A percentile compares a stretch with the other conserved stretches of the same genome.
Conservation (phyloP, 1,140 invertebrate genomes). For the Archivesica marissinica region DNA sequence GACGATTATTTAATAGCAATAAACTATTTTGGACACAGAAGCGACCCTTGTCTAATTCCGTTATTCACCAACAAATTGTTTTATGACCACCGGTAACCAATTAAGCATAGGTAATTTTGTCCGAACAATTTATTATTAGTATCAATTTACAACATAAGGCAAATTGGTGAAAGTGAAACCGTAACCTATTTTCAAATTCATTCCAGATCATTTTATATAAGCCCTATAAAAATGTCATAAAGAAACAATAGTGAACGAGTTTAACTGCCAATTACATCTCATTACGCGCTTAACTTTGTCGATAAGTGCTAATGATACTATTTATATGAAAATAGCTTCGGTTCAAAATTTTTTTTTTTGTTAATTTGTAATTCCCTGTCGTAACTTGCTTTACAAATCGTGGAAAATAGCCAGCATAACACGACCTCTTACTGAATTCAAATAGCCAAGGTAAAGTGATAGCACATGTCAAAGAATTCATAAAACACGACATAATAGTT, state of each 20-base stretch:
- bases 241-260: constrained; percentile 34
- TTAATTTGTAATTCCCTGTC: constrained; percentile 18
- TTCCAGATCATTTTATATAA: constrained; percentile 53
- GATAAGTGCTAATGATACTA: constrained; percentile 42
- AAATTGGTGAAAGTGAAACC: constrained; percentile 60
- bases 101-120: constrained; percentile 55
- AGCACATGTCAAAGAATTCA: too few species aligned
- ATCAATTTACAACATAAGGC: constrained; percentile 55
- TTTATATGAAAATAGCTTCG: constrained; percentile 38
- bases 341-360: constrained; percentile 33
- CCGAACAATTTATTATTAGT: constrained; percentile 55
- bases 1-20: constrained; percentile 38
- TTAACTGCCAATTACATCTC: constrained; percentile 21
- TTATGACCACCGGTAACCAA: constrained; percentile 40
- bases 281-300: constrained; percentile 45
- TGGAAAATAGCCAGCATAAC: too few species aligned
- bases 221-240: constrained; percentile 62
- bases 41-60: constrained; percentile 48
- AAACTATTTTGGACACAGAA: constrained; percentile 49
- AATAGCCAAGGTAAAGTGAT: too few species aligned
- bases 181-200: constrained; percentile 42
- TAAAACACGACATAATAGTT: too few species aligned
- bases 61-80: constrained; percentile 38
- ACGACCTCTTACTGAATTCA: too few species aligned
- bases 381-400: not conserved